Base-by-base conservation (phyloP, 2,113 vertebrate genomes). In the Camelus bactrianus region DNA sequence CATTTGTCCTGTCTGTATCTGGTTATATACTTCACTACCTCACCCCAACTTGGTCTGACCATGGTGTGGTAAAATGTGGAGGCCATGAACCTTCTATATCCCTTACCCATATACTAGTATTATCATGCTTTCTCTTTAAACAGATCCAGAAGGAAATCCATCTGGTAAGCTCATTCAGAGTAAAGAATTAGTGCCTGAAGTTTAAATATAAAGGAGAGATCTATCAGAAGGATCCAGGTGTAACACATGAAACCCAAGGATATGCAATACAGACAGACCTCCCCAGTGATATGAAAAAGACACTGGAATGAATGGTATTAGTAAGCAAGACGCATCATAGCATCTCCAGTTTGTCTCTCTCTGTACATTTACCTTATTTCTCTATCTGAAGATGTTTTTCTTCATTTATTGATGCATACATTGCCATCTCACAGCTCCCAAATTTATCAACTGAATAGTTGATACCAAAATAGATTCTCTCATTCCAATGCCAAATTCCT, bases 191-290 rank as follows among this genome's bases (percentile, higher is more conserved):
- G 28, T 90, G 10, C 64, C n/a, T 90, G 38, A 67, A 67, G 28
- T 69, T 86, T 85, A 89, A 85, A 30, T 85, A 32, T 73, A 75
- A 90, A 81, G 72, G 13, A 92, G 28, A 90, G 38, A 75, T 75
- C 69, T 75, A n/a, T 28, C 46, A 50, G 85, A 89, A 89, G 48
- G 56, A 77, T 83, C 14, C 19, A 52, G 16, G 28, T 28, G 13
- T 91, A 72, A 56, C 9, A 58, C 52, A 91, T 82, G 32, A 93
- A 91, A 75, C 52, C 19, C 48, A 77, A 77, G 46, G 24, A 87
- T 54, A 69, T 91, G 24, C 8, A 77, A 91, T n/a, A 50, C 52
- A 54, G 58, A 85, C 26, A 92, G n/a, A 94, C 32, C 5, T 73
- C 46, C 65, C 58, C 54, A 73, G 64, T 46, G 35, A 72, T 58